A percentile compares a stretch with the other conserved stretches of the same genome.
phyloP scores from a whole-genome alignment of 2,113 vertebrate species.

The Gasterosteus aculeatus region DNA sequence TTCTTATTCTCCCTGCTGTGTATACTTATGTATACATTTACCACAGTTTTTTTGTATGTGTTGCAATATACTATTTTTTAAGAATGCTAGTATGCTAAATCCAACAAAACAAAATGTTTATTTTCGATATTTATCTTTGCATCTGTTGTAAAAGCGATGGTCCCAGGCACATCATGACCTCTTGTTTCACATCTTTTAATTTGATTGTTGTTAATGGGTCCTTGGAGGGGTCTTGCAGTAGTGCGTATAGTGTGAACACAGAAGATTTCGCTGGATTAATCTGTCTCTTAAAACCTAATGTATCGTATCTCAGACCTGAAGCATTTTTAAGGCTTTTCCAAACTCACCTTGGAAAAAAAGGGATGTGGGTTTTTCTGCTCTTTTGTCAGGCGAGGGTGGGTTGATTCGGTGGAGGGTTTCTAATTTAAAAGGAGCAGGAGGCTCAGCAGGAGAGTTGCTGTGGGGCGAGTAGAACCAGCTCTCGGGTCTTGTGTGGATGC shows the following conservation, averaged over 20 bases:
- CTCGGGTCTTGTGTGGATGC: constrained; percentile 22
- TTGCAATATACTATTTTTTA: too few relatives aligned
- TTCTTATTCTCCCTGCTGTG: not conserved
- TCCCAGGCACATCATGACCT: not conserved
- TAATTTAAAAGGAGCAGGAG: constrained; percentile 31
- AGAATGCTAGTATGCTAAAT: too few relatives aligned
- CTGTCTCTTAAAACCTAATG: not conserved
- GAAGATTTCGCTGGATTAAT: constrained; percentile 1
- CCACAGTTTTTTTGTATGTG: not conserved
- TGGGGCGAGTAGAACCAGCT: constrained; percentile 20
- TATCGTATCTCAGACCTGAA: not conserved
- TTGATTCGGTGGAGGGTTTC: constrained; percentile 33
- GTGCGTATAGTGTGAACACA: not conserved
- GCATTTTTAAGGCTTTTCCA: constrained; percentile 1
- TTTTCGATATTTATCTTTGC: not conserved
- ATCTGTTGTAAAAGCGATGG: not conserved
- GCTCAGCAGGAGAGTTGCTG: constrained; percentile 17
- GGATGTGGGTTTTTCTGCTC: constrained; percentile 18
- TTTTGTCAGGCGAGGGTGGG: constrained; percentile 22
- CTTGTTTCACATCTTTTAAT: not conserved
- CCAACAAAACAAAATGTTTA: not conserved
- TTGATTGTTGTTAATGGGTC: too few relatives aligned
- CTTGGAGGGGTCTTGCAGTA: not conserved
- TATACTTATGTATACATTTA: not conserved
- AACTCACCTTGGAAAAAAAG: constrained; percentile 4